Conservation (phyloP, 2,113 vertebrate genomes). For the Collichthys lucidus region DNA sequence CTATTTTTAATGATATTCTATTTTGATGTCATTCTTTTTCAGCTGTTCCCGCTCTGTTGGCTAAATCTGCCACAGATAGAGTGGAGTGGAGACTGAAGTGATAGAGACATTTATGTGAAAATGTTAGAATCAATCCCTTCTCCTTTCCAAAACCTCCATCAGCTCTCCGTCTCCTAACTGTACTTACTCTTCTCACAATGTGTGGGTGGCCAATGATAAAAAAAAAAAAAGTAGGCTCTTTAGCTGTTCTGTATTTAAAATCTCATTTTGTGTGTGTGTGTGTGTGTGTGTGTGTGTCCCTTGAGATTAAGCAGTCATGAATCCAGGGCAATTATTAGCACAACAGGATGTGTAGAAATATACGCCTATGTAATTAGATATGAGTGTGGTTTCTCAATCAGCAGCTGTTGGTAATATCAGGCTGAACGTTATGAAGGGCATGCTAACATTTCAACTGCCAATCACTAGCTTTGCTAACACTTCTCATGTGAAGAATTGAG, state of each 20-base stretch:
- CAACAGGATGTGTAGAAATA: constrained; percentile 23
- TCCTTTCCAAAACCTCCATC: background rate
- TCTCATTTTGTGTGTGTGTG: constrained; percentile 26
- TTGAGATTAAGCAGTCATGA: constrained; percentile 17
- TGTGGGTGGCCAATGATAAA: constrained; percentile 29
- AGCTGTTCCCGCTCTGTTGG: background rate
- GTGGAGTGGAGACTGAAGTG: background rate
- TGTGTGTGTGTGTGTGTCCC: constrained; percentile 1
- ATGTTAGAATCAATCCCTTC: background rate
- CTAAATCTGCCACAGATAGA: background rate
- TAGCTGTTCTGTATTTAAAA: constrained; percentile 12
- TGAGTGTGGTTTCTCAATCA: constrained; percentile 45
- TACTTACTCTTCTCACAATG: constrained; percentile 4
- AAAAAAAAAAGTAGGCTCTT: background rate
- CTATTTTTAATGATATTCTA: background rate
- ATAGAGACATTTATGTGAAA: background rate
- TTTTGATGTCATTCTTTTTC: background rate
- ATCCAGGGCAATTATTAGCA: constrained; percentile 27
- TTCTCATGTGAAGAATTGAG: constrained; percentile 28
- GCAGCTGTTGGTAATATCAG: constrained; percentile 35
- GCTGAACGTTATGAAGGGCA: constrained; percentile 41
- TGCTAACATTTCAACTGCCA: constrained; percentile 41
- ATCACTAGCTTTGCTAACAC: constrained; percentile 35
- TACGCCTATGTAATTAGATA: constrained; percentile 39
- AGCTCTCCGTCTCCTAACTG: constrained; percentile 10